Percentiles rank a stretch among this genome's conserved stretches.
These are phyloP conservation scores for Nanorana parkeri DNA, from an alignment of 2,113 vertebrate genomes.

Conservation along the genomic window DNA sequence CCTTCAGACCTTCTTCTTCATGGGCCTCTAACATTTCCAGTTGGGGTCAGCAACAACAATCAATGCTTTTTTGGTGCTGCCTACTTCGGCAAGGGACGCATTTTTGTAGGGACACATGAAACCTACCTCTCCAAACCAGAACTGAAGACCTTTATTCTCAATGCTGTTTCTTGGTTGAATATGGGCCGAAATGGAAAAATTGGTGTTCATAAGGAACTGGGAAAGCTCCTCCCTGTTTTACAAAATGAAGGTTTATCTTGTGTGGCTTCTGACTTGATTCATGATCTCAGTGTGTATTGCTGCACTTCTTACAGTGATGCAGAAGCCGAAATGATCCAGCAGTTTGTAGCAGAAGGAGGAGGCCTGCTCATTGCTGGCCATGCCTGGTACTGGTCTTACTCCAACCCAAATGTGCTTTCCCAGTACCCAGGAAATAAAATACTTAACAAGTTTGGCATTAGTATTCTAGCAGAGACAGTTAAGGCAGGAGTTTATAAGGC, in stretches of 20 bases:
- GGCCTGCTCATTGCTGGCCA: slow-evolving; percentile 74
- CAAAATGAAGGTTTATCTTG: slow-evolving; percentile 56
- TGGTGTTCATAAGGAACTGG: slow-evolving; percentile 64
- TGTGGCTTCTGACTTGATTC: slow-evolving; percentile 60
- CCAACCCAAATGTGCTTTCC: slow-evolving; percentile 64
- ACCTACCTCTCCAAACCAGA: slow-evolving; percentile 63
- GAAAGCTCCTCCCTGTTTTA: slow-evolving; percentile 61
- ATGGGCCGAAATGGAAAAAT: slow-evolving; percentile 67
- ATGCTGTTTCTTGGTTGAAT: slow-evolving; percentile 73
- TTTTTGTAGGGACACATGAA: slow-evolving; percentile 71
- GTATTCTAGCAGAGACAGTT: slow-evolving; percentile 70
- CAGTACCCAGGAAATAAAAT: slow-evolving; percentile 80
- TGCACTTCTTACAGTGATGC: slow-evolving; percentile 62
- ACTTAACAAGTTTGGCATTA: slow-evolving; percentile 84
- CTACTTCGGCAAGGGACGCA: slow-evolving; percentile 67
- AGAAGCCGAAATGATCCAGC: slow-evolving; percentile 62
- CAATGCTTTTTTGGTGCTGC: slow-evolving; percentile 70
- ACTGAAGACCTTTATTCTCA: slow-evolving; percentile 69
- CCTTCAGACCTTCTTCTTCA: slow-evolving; percentile 73
- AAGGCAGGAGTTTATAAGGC: slow-evolving; percentile 61
- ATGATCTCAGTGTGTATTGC: slow-evolving; percentile 69
- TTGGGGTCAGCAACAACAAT: slow-evolving; percentile 67
- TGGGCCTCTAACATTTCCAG: slow-evolving; percentile 65
- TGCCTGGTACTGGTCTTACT: slow-evolving; percentile 75
- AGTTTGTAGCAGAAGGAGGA: slow-evolving; percentile 76